Evolutionary conservation across 2,888 invertebrate species (phyloP).

Genomic region (Timandra comae): DNA sequence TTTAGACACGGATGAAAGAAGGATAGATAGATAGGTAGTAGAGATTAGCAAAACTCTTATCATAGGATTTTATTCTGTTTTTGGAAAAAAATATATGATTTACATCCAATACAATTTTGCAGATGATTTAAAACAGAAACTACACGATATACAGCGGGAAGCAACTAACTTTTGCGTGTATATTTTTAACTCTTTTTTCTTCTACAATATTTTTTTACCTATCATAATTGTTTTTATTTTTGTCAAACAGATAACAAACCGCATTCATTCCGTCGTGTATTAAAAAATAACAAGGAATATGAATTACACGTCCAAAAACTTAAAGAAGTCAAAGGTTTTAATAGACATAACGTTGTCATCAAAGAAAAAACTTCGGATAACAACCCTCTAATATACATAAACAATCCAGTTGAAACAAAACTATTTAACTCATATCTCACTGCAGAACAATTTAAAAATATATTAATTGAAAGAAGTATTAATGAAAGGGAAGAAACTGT

Average conservation of each 20-base stretch:
- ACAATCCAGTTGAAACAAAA: constrained; percentile 58
- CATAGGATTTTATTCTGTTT: too few relatives aligned
- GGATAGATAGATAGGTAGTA: too few relatives aligned
- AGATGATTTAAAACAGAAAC: too few relatives aligned
- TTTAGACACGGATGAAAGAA: too few relatives aligned
- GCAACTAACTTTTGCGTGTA: too few relatives aligned
- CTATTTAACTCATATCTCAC: constrained; percentile 48
- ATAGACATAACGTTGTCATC: constrained; percentile 49
- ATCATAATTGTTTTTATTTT: too few relatives aligned
- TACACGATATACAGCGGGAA: too few relatives aligned
- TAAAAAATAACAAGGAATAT: constrained; percentile 31
- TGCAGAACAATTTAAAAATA: constrained; percentile 45
- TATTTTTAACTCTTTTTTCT: too few relatives aligned
- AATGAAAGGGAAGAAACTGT: constrained; percentile 23
- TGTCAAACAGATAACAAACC: constrained; percentile 22
- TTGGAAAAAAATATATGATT: too few relatives aligned
- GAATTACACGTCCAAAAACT: constrained; percentile 49
- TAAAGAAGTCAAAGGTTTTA: constrained; percentile 54
- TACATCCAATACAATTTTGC: too few relatives aligned
- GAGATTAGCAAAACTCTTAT: too few relatives aligned
- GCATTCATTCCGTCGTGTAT: constrained; percentile 31
- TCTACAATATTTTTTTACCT: too few relatives aligned
- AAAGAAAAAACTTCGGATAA: constrained; percentile 22
- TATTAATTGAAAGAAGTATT: constrained; percentile 28
- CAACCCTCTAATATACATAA: constrained; percentile 47